Evolutionary conservation across 2,888 invertebrate species (phyloP).

Genomic region (Pandemis heparana): DNA sequence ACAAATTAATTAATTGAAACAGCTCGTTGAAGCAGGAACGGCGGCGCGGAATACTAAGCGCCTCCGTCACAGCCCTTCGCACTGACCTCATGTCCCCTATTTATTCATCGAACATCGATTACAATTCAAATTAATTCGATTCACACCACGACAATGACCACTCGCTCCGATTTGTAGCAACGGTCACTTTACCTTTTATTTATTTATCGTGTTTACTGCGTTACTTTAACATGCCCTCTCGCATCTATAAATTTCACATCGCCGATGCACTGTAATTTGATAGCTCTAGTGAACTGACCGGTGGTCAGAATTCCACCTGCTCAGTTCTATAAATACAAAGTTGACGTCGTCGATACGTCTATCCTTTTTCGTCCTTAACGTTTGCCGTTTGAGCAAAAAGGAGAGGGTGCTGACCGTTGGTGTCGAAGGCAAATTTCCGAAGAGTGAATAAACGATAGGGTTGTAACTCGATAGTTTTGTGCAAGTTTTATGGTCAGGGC

Average conservation of each 20-base stretch:
- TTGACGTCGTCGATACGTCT: slow-evolving; percentile 50
- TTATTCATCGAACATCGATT: slow-evolving; percentile 67
- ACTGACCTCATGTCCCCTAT: slow-evolving; percentile 63
- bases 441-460: slow-evolving; percentile 61
- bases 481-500: slow-evolving; percentile 67
- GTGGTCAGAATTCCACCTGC: slow-evolving; percentile 79
- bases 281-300: slow-evolving; percentile 69
- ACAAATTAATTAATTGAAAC: slow-evolving; percentile 21
- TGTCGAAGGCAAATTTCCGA: slow-evolving; percentile 55
- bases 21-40: slow-evolving; percentile 25
- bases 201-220: slow-evolving; percentile 59
- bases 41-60: slow-evolving; percentile 11
- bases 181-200: slow-evolving; percentile 60
- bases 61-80: slow-evolving; percentile 59
- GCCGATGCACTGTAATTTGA: slow-evolving; percentile 69
- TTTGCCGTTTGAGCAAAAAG: slow-evolving; percentile 47
- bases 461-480: slow-evolving; percentile 76
- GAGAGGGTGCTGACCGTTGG: slow-evolving; percentile 50
- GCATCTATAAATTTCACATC: slow-evolving; percentile 75
- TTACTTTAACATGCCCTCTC: slow-evolving; percentile 68
- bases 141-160: slow-evolving; percentile 74
- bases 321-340: slow-evolving; percentile 50
- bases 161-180: slow-evolving; percentile 60
- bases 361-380: slow-evolving; percentile 48
- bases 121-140: slow-evolving; percentile 77